Evolutionary conservation across 2,113 vertebrate species (phyloP).

Genomic region (Columba livia): DNA sequence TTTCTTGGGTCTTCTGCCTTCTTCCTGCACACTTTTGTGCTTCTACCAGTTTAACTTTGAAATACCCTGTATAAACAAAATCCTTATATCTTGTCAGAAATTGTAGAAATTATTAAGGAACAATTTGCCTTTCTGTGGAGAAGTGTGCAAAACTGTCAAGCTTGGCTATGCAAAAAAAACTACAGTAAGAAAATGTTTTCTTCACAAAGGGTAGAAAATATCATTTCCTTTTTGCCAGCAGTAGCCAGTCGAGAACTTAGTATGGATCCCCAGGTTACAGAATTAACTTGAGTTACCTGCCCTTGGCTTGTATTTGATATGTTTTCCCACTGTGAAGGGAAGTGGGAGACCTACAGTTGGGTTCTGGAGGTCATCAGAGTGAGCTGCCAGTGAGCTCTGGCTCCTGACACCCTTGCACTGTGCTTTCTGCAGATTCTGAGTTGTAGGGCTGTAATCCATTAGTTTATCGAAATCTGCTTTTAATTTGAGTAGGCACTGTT

Average conservation of each 20-base stretch:
- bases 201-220: neutral
- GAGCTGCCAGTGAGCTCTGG: neutral
- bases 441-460: neutral
- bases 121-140: neutral
- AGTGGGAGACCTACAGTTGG: neutral
- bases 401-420: neutral
- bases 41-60: neutral
- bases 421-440: neutral
- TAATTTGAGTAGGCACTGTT: neutral
- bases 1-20: neutral
- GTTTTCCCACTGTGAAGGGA: neutral
- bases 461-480: neutral
- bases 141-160: neutral
- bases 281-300: neutral
- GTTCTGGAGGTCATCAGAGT: neutral
- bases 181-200: neutral
- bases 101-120: neutral
- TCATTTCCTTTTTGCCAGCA: neutral
- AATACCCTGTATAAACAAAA: neutral
- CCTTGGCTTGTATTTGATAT: neutral
- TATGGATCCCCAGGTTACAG: neutral
- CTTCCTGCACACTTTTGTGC: neutral
- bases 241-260: neutral
- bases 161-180: neutral
- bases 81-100: neutral